Evolutionary conservation across 2,113 vertebrate species (phyloP), one percentile per base, ranked within the genome.

Genomic region (Oncorhynchus kisutch): DNA sequence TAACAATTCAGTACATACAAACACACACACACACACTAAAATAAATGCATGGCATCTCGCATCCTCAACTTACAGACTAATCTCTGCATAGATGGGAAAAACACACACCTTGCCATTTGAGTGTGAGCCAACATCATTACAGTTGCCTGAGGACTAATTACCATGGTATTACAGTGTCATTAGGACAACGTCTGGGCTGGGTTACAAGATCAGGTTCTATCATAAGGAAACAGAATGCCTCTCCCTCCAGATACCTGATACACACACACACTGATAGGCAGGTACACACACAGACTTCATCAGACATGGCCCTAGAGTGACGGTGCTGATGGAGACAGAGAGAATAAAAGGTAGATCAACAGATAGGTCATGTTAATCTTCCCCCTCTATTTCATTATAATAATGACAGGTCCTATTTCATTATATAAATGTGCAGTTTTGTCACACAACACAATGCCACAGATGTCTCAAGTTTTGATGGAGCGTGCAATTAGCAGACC

Each of bases 161-260:
- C 81, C 11, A 71, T 62, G 79, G 81, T 48, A 67, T 79, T 67
- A 83, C 75, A 87, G 62, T n/a, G 34, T 85, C 80, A 84, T 89
- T 87, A 89, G 78, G 27, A 48, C 82, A 81, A 73, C 54, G 73
- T 49, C 73, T 49, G 54, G 80, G 78, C 80, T 81, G 72, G 77
- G 77, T 87, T 88, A 77, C 83, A 81, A 86, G 76, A 77, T 90
- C 83, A 65, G 29, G 75, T 90, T 90, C 83, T 74, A 48, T 3
- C 68, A 29, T 29, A 12, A 51, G 51, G 85, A 83, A 89, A 91
- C 81, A 14, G 1, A 3, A 88, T 2, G 12, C 49, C 70, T 9
- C 18, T 4, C 25, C 11, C 51, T 45, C 3, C 65, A 74, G 68
- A 72, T 71, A 25, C 62, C 66, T 62, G 51, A 66, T 24, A 74